These are phyloP conservation scores for Odontamblyopus rebecca DNA, from an alignment of 2,797 vertebrate genomes.

Conservation along the genomic window DNA sequence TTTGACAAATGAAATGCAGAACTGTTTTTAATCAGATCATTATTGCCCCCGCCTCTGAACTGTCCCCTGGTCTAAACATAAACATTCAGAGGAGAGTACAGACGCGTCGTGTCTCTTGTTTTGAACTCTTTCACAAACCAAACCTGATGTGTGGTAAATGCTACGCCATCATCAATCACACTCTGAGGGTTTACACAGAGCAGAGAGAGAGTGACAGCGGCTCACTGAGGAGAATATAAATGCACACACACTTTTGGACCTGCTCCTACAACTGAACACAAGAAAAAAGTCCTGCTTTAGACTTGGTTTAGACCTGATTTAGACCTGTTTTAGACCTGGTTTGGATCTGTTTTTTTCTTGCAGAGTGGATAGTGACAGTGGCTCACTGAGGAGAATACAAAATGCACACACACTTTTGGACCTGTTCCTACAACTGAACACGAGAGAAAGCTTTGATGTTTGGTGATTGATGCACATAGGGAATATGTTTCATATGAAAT, in stretches of 20 bases:
- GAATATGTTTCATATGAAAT: no score
- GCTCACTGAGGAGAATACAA: no score
- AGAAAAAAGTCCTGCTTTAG: not conserved
- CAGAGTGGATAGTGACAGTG: no score
- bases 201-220: constrained; percentile 49
- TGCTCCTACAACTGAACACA: not conserved
- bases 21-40: constrained; percentile 31
- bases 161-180: constrained; percentile 63
- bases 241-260: not conserved
- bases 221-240: constrained; percentile 41
- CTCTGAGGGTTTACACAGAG: constrained; percentile 55
- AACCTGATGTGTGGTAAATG: constrained; percentile 51
- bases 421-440: no score
- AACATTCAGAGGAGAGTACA: constrained; percentile 36
- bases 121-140: constrained; percentile 52
- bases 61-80: constrained; percentile 46
- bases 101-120: constrained; percentile 17
- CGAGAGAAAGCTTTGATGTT: no score
- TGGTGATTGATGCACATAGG: no score
- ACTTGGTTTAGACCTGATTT: not conserved
- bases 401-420: no score
- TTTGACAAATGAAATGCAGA: not conserved
- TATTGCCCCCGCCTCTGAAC: constrained; percentile 46
- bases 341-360: not conserved
- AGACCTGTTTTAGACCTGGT: not conserved